Evolutionary conservation across 1,140 invertebrate genomes (phyloP), one percentile per base, ranked within the genome.

Genomic region (Arion vulgaris): DNA sequence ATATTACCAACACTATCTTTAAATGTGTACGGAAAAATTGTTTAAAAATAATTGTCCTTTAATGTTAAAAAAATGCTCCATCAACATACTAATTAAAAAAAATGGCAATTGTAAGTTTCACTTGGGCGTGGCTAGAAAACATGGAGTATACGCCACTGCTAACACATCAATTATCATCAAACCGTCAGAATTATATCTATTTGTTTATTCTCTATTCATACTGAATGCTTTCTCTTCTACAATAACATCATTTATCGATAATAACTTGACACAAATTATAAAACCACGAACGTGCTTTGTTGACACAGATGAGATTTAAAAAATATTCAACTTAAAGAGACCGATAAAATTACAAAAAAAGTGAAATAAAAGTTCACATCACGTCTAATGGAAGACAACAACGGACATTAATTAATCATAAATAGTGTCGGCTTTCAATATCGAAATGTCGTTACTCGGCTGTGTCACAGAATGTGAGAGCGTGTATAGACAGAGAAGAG

Each of bases 361-460:
- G 26, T 45, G 28, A 36, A 72, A 41, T 72, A 41, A 45, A 38
- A 39, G 71, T 66, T 32, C 15, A 28, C 38, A 26, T n/a, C 38
- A 5, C 7, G 41, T 51, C 73, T 75, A 75, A 75, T 75, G 73
- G 73, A 75, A 49, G 45, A 17, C 73, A 28, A 75, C 71, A 51
- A 45, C n/a, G 41, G n/a, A 51, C 41, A 51, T 53, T 75, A 75
- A 75, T 75, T 75, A 75, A 75, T 75, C 73, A 75, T 75, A 75
- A 75, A 75, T 75, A 75, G 41, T 28, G 7, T 28, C 32, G 38
- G 73, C 73, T 75, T 75, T 75, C 45, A 75, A 49, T 75, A 75
- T 53, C 32, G 32, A 51, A 75, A 49, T n/a, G 73, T 23, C 4
- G 39, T 45, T 15, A 11, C 13, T 51, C 38, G 7, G n/a, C n/a